A percentile compares a stretch with the other conserved stretches of the same genome.
Evolutionary conservation across 2,888 invertebrate species (phyloP).

Genomic region (Mylabris sibirica): DNA sequence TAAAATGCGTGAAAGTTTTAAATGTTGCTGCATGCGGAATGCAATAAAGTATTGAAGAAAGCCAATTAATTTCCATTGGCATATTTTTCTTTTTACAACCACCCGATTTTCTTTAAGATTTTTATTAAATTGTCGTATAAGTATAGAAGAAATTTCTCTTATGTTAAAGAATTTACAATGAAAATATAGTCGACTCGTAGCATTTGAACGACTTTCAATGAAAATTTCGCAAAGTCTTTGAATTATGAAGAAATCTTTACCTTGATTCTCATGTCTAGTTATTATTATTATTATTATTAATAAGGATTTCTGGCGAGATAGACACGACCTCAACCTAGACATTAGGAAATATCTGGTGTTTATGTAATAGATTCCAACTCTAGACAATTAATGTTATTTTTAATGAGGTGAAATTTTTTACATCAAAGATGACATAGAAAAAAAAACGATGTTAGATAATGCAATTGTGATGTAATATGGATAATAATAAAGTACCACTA

Average conservation of each 20-base stretch:
- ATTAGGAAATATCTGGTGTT: background rate
- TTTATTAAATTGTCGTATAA: too few relatives aligned
- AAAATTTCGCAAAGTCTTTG: background rate
- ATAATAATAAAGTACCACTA: background rate
- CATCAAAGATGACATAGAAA: background rate
- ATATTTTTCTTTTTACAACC: background rate
- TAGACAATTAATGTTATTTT: background rate
- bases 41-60: background rate
- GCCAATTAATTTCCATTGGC: constrained; percentile 8
- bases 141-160: background rate
- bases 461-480: background rate
- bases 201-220: background rate
- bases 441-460: background rate
- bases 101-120: background rate
- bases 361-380: background rate
- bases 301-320: background rate
- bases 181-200: background rate
- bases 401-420: background rate
- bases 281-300: too few relatives aligned
- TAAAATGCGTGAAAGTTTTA: constrained; percentile 1
- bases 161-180: background rate
- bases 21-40: background rate
- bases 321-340: constrained; percentile 8
- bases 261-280: background rate
- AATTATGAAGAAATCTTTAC: background rate